phyloP scores from a whole-genome alignment of 1,140 invertebrate genomes.

The Latrodectus geometricus region DNA sequence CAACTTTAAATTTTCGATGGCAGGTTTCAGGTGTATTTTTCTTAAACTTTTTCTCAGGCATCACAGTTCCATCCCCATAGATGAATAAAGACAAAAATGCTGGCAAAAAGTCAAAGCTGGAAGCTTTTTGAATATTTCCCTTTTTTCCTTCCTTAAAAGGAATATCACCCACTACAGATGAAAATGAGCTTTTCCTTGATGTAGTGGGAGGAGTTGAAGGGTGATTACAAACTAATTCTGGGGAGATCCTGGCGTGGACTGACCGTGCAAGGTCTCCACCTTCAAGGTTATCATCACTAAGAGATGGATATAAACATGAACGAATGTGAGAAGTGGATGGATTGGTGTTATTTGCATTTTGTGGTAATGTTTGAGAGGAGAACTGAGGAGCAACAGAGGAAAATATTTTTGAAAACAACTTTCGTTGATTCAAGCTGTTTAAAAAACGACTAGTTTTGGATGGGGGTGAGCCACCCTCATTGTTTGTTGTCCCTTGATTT shows the following conservation, averaged over 20 bases:
- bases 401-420: conserved; percentile 59
- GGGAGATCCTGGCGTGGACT: conserved; percentile 36
- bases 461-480: conserved; percentile 20
- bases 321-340: conserved; percentile 33
- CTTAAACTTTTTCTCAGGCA: conserved; percentile 2
- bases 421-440: conserved; percentile 52
- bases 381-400: conserved; percentile 58
- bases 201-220: conserved; percentile 47
- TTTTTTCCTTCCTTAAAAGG: conserved; percentile 31
- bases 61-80: conserved; percentile 23
- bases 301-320: conserved; percentile 34
- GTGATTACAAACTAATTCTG: conserved; percentile 21
- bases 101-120: conserved; percentile 62
- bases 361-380: conserved; percentile 51
- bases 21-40: conserved; percentile 31
- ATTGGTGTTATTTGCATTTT: conserved; percentile 18
- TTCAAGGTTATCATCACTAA: conserved; percentile 57
- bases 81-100: conserved; percentile 62
- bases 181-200: conserved; percentile 46
- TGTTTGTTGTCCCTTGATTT: conserved; percentile 10
- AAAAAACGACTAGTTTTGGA: conserved; percentile 50
- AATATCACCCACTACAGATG: conserved; percentile 5
- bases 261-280: conserved; percentile 41
- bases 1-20: conserved; percentile 31
- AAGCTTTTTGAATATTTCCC: conserved; percentile 58